phyloP scores from a whole-genome alignment of 2,797 vertebrate species.

The Aldrovandia affinis region DNA sequence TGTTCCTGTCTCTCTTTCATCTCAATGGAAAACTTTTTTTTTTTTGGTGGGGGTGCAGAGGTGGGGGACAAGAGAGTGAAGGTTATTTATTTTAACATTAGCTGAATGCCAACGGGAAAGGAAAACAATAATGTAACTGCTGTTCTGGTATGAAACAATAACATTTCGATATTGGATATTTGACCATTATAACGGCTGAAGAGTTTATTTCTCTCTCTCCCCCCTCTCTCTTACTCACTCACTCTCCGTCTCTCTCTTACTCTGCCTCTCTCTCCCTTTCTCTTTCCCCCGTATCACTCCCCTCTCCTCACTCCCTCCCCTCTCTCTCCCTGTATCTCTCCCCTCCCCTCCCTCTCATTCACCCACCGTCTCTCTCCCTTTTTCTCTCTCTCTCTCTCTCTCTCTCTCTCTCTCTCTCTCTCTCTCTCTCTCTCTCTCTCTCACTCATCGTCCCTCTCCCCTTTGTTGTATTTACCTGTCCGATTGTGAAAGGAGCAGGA shows the following conservation, averaged over 20 bases:
- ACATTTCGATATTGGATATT: conserved; percentile 39
- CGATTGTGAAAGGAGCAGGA: neutral
- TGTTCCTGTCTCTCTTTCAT: conserved; percentile 52
- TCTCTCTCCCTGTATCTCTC: no score
- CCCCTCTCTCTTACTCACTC: neutral
- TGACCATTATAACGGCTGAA: conserved; percentile 40
- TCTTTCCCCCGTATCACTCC: no score
- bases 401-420: neutral
- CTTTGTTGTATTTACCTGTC: conserved; percentile 13
- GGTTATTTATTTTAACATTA: conserved; percentile 57
- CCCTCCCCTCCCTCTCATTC: no score
- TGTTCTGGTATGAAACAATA: conserved; percentile 34
- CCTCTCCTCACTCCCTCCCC: conserved; percentile 3
- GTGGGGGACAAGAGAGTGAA: conserved; percentile 26
- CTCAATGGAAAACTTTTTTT: conserved; percentile 40
- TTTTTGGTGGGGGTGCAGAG: neutral
- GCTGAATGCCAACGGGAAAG: conserved; percentile 27
- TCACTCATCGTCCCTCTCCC: neutral
- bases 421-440: neutral
- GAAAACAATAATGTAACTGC: conserved; percentile 41
- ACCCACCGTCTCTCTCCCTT: neutral
- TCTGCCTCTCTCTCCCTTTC: neutral
- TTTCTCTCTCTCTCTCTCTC: conserved; percentile 8
- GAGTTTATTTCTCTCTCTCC: neutral
- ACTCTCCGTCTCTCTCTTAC: no score